Base-by-base conservation (phyloP, 2,888 invertebrate species). In the Creontiades dilutus region DNA sequence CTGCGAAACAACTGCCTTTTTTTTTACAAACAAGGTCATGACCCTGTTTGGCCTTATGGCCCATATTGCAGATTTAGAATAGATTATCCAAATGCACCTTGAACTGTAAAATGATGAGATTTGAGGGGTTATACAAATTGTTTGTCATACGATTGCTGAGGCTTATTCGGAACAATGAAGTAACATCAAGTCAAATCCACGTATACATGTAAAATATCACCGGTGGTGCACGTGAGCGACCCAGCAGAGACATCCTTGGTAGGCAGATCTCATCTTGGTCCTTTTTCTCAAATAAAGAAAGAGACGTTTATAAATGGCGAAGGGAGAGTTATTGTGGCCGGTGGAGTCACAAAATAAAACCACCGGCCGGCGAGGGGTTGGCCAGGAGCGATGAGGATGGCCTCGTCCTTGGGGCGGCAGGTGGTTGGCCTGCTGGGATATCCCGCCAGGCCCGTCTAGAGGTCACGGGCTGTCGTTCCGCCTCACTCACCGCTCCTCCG, bases 331-430 rank as follows among this genome's bases (percentile, higher is more conserved):
- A 68, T 68, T 68, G 23, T 61, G 68, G 68, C 23, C 23, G 68
- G 68, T 19, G 23, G 68, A 68, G 19, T 68, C 23, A 19, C 61
- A 78, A 46, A 78, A 78, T 78, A 78, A 78, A 78, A 78, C 78
- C 27, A 19, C 37, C 57, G 57, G 57, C 37, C 13, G 68, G 12
- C 68, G 68, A 47, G 78, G 78, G 78, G 46, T 78, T 78, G 46
- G 78, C 78, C 13, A 9, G 68, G 23, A 68, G 68, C 68, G 68
- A 19, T 23, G 57, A 57, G 57, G 85, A 37, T 88, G 88, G 88
- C 88, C 88, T 88, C 88, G 88, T 23, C 88, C 88, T 88, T 88
- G 88, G 55, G 48, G 48, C 46, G 55, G 88, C 88, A 88, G 88
- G 88, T 88, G 88, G 78, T n/a, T 28, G 46, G 46, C 19, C 47